Evolutionary conservation across 2,888 invertebrate species (phyloP).

Genomic region (Neoscelio sp.): DNA sequence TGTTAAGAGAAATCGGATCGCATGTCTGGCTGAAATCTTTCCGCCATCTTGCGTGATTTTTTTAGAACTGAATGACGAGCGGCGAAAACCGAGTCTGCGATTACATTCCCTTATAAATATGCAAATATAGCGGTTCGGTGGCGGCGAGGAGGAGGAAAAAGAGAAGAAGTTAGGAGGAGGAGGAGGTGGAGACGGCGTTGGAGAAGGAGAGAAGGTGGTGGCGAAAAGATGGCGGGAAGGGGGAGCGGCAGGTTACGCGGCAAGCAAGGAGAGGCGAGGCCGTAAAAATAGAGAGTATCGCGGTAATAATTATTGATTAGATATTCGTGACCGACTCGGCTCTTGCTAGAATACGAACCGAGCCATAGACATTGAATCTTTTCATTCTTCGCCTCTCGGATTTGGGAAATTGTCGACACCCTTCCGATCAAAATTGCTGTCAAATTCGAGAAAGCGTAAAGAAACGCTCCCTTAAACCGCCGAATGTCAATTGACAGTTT

Average conservation of each 20-base stretch:
- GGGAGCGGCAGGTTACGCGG: slow-evolving; percentile 50
- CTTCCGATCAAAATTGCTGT: too few species aligned
- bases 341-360: slow-evolving; percentile 31
- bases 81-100: slow-evolving; percentile 82
- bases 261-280: slow-evolving; percentile 66
- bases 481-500: too few species aligned
- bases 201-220: slow-evolving; percentile 68
- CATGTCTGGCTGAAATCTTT: slow-evolving; percentile 82
- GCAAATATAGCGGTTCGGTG: slow-evolving; percentile 79
- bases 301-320: slow-evolving; percentile 82
- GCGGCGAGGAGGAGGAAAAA: slow-evolving; percentile 70
- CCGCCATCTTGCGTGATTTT: slow-evolving; percentile 82
- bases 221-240: slow-evolving; percentile 56
- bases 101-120: slow-evolving; percentile 83
- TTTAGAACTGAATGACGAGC: slow-evolving; percentile 77
- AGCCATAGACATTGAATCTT: too few species aligned
- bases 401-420: too few species aligned
- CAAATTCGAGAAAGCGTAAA: too few species aligned
- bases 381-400: too few species aligned
- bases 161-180: slow-evolving; percentile 62
- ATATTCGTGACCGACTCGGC: slow-evolving; percentile 78
- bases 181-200: slow-evolving; percentile 65
- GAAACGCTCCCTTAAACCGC: too few species aligned
- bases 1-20: slow-evolving; percentile 81
- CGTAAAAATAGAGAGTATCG: slow-evolving; percentile 79